Evolutionary conservation across 1,140 invertebrate genomes (phyloP), one percentile per base, ranked within the genome.

Genomic region (Drosophila kepulauana): DNA sequence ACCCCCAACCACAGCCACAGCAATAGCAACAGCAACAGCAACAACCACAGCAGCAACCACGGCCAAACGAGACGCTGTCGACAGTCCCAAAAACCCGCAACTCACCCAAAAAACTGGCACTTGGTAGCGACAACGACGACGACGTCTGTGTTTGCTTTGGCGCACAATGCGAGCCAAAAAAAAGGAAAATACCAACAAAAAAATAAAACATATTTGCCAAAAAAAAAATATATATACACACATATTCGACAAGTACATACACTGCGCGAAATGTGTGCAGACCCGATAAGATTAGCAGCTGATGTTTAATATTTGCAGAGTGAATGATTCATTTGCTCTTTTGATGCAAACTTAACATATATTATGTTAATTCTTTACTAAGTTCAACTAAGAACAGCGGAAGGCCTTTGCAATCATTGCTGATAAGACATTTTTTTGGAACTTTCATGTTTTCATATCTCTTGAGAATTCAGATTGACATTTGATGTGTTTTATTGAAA

Each of bases 131-230:
- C 20, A 3, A 20, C 20, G 20, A 25, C 20, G 20, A 16, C 74
- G 57, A 63, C 41, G 82, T 82, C 82, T 86, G 79, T 87, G 80
- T 87, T 87, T 87, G 82, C 79, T 87, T 82, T 77, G 75, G 68
- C 65, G 78, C 74, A 86, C 82, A 85, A 85, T 78, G 67, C 48
- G 45, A 69, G 65, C 71, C 71, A 76, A 86, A 67, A 68, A 76
- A 69, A 66, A 3, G 0, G 0, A 20, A 61, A 66, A 61, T 20
- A 0, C n/a, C 1, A 49, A 49, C 5, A 69, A 33, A 20, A 43
- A 57, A 56, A 49, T 59, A 75, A 56, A 69, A 57, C 65, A 49
- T 65, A 71, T 54, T 71, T 56, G 57, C 62, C 74, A 68, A 65
- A 73, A 73, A 62, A 41, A 72, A 57, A 38, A 35, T 0, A 15